Evolutionary conservation across 2,797 vertebrate genomes (phyloP).

Genomic region (Hippoglossus hippoglossus): DNA sequence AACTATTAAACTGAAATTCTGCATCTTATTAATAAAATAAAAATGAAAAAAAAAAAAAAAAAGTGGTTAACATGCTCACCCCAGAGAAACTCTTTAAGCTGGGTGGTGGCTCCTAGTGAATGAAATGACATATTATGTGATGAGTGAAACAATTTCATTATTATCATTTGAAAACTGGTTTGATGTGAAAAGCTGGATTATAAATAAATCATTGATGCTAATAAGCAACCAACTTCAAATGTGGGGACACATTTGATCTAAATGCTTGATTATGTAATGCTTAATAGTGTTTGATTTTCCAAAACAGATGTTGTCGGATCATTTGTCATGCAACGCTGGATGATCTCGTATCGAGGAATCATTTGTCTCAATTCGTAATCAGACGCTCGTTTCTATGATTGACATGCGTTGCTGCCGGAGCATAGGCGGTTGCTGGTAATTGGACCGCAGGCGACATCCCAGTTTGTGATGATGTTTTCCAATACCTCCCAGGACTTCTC

Average conservation of each 20-base stretch:
- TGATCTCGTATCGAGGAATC: constrained; percentile 21
- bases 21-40: neutral
- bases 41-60: neutral
- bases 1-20: neutral
- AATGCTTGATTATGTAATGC: constrained; percentile 21
- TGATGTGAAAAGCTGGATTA: constrained; percentile 6
- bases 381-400: constrained; percentile 51
- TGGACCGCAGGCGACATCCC: constrained; percentile 28
- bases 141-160: constrained; percentile 31
- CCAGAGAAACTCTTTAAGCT: constrained; percentile 61
- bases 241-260: neutral
- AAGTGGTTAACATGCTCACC: constrained; percentile 64
- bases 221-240: neutral
- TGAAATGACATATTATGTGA: constrained; percentile 41
- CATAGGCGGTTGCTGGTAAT: constrained; percentile 19
- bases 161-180: constrained; percentile 7
- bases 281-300: constrained; percentile 45
- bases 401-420: constrained; percentile 49
- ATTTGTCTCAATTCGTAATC: constrained; percentile 49
- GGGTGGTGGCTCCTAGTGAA: constrained; percentile 72
- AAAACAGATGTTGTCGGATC: constrained; percentile 27
- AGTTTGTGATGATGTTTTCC: constrained; percentile 20
- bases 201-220: constrained; percentile 30
- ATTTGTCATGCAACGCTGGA: constrained; percentile 57
- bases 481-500: constrained; percentile 26